A percentile compares a stretch with the other conserved stretches of the same genome.
Evolutionary conservation across 2,113 vertebrate species (phyloP).

Genomic region (Oreochromis aureus): DNA sequence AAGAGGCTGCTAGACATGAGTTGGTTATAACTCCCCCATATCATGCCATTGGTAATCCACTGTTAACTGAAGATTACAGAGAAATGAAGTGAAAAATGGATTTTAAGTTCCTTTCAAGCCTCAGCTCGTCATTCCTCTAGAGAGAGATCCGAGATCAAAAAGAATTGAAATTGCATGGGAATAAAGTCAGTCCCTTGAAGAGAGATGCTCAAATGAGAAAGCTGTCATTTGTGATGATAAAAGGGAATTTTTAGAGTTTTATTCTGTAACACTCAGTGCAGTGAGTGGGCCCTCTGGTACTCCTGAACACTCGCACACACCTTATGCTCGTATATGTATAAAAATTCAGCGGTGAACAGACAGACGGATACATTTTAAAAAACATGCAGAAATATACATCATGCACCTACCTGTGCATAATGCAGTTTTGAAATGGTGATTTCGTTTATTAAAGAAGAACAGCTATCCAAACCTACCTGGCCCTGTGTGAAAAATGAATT

Average conservation of each 20-base stretch:
- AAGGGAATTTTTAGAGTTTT: slow-evolving; percentile 60
- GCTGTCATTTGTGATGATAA: slow-evolving; percentile 61
- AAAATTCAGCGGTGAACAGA: not conserved
- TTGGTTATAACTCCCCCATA: not conserved
- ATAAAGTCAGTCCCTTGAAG: slow-evolving; percentile 49
- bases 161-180: slow-evolving; percentile 40
- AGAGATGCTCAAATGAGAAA: slow-evolving; percentile 40
- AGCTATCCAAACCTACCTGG: not conserved
- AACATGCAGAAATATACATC: not conserved
- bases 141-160: slow-evolving; percentile 44
- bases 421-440: not conserved
- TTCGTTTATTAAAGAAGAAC: not conserved
- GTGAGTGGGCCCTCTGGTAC: not conserved
- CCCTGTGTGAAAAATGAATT: not conserved
- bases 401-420: not conserved
- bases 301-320: not conserved
- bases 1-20: not conserved
- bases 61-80: slow-evolving; percentile 1
- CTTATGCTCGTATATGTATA: not conserved
- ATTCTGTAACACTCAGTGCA: slow-evolving; percentile 26
- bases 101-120: slow-evolving; percentile 43
- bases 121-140: not conserved
- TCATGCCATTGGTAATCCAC: not conserved
- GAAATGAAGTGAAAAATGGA: slow-evolving; percentile 28
- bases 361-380: not conserved